phyloP scores from a whole-genome alignment of 2,888 invertebrate species.

The Drosophila tripunctata region DNA sequence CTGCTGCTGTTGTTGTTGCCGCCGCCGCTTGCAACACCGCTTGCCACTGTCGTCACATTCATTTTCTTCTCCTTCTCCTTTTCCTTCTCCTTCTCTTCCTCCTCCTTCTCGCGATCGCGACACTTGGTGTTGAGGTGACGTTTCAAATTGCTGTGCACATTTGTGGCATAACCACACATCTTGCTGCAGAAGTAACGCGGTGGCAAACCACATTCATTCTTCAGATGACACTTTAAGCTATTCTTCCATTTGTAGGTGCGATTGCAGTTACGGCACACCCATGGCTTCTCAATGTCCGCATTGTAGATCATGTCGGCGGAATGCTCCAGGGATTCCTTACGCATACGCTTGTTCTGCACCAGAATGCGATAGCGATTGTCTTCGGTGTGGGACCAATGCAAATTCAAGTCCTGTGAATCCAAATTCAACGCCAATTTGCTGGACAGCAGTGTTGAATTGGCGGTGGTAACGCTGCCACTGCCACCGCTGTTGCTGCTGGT shows the following conservation, averaged over 20 bases:
- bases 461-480: slow-evolving; percentile 35
- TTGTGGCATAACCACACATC: slow-evolving; percentile 84
- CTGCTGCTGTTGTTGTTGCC: not conserved
- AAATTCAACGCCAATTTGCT: slow-evolving; percentile 50
- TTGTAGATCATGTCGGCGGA: slow-evolving; percentile 84
- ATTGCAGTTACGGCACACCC: slow-evolving; percentile 88
- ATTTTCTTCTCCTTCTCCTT: slow-evolving; percentile 32
- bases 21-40: slow-evolving; percentile 25
- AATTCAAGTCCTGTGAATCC: slow-evolving; percentile 62
- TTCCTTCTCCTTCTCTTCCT: slow-evolving; percentile 58
- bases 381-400: slow-evolving; percentile 73
- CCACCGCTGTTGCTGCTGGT: slow-evolving; percentile 47
- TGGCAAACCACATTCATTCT: slow-evolving; percentile 88
- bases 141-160: slow-evolving; percentile 84
- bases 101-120: slow-evolving; percentile 82
- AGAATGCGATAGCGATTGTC: slow-evolving; percentile 84
- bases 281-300: slow-evolving; percentile 84
- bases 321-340: slow-evolving; percentile 84
- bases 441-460: slow-evolving; percentile 61
- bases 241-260: slow-evolving; percentile 90
- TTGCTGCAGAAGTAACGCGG: slow-evolving; percentile 84
- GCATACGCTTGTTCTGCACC: slow-evolving; percentile 83
- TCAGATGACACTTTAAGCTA: slow-evolving; percentile 89
- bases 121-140: slow-evolving; percentile 84
- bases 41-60: slow-evolving; percentile 5